These are phyloP conservation scores for Spisula subtruncata DNA, from an alignment of 2,888 invertebrate species.

Conservation along the genomic window DNA sequence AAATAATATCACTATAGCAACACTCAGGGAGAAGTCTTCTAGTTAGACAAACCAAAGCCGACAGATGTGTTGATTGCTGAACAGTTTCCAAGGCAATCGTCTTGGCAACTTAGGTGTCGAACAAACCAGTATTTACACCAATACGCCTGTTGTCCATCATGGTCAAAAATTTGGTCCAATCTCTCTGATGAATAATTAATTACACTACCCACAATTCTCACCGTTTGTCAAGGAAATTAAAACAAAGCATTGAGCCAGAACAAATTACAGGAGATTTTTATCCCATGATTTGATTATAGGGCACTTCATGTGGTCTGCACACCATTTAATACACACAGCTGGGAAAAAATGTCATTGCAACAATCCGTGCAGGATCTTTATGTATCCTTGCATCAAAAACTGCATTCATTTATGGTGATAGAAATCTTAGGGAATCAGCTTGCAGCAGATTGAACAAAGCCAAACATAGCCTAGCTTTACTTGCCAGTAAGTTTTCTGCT, in stretches of 20 bases:
- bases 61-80: not conserved
- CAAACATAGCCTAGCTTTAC: too few relatives aligned
- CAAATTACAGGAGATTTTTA: constrained; percentile 8
- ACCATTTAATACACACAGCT: not conserved
- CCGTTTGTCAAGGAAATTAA: constrained; percentile 8
- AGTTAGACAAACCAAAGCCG: not conserved
- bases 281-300: constrained; percentile 15
- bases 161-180: constrained; percentile 15
- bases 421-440: not conserved
- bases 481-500: too few relatives aligned
- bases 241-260: not conserved
- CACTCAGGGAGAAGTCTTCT: not conserved
- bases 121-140: constrained; percentile 2
- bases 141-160: not conserved
- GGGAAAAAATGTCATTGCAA: constrained; percentile 27
- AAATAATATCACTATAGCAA: not conserved
- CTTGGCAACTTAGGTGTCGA: not conserved
- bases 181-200: constrained; percentile 21
- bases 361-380: constrained; percentile 10
- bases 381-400: not conserved
- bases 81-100: not conserved
- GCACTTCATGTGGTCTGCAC: constrained; percentile 25
- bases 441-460: not conserved
- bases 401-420: not conserved
- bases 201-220: constrained; percentile 23